Percentiles rank a stretch among this genome's conserved stretches.
Evolutionary conservation across 1,140 invertebrate species (phyloP).

Genomic region (Cotesia chilonis): DNA sequence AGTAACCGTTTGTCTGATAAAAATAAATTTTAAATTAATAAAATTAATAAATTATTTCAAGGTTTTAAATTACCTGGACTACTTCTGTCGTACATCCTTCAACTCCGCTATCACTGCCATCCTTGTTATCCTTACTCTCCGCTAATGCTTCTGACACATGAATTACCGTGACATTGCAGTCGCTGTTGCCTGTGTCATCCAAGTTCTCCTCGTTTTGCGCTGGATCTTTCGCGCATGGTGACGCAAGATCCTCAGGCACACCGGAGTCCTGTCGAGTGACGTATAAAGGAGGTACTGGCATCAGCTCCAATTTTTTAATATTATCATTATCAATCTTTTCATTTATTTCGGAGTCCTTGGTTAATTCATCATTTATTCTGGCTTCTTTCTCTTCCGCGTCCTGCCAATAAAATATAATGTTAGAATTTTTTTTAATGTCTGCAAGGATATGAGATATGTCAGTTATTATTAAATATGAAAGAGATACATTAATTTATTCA

Average conservation of each 20-base stretch:
- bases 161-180: slow-evolving; percentile 59
- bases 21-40: slow-evolving; percentile 17
- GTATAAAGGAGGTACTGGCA: slow-evolving; percentile 39
- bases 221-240: slow-evolving; percentile 43
- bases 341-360: not conserved
- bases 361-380: not conserved
- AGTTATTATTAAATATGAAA: no score
- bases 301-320: not conserved
- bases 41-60: not conserved
- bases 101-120: slow-evolving; percentile 82
- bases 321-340: slow-evolving; percentile 35
- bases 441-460: no score
- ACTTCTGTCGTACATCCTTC: slow-evolving; percentile 71
- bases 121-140: slow-evolving; percentile 63
- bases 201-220: slow-evolving; percentile 42
- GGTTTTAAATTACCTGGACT: slow-evolving; percentile 47
- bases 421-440: no score
- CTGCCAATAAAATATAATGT: not conserved
- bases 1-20: slow-evolving; percentile 66
- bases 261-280: slow-evolving; percentile 58
- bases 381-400: not conserved
- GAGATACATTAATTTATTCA: no score
- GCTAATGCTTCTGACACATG: slow-evolving; percentile 44
- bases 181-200: slow-evolving; percentile 52
- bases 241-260: slow-evolving; percentile 56